phyloP scores from a whole-genome alignment of 2,797 vertebrate genomes.

The Tolypeutes matacus region DNA sequence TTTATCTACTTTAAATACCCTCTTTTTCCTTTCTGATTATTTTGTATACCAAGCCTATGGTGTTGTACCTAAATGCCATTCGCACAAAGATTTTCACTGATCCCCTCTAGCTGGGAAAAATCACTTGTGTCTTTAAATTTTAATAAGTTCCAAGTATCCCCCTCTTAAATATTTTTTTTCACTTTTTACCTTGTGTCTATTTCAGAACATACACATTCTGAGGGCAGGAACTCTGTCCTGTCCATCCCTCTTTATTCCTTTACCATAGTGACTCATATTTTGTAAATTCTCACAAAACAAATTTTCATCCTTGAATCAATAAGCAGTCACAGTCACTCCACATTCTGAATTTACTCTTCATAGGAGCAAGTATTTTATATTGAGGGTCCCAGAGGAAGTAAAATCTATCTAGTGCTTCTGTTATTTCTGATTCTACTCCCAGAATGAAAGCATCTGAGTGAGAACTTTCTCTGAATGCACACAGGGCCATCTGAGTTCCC shows the following conservation, averaged over 20 bases:
- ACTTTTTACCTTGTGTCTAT: not conserved
- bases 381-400: not conserved
- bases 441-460: not conserved
- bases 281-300: not conserved
- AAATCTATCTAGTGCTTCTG: not conserved
- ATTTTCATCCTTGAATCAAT: not conserved
- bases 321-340: not conserved
- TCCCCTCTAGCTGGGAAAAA: not conserved
- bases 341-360: not conserved
- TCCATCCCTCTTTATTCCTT: not conserved
- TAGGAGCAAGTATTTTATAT: not conserved
- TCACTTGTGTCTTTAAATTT: not conserved
- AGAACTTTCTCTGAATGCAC: not conserved
- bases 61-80: not conserved
- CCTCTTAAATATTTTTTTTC: not conserved
- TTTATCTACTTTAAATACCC: not conserved
- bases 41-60: not conserved
- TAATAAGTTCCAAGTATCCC: not conserved
- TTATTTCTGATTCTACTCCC: slow-evolving; percentile 33
- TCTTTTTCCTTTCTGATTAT: not conserved
- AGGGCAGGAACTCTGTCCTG: not conserved
- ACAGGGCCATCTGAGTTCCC: not conserved
- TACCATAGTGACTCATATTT: not conserved
- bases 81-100: not conserved
- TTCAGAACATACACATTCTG: not conserved